Conservation (phyloP, 1,140 invertebrate genomes). For the Drosophila mojavensis region DNA sequence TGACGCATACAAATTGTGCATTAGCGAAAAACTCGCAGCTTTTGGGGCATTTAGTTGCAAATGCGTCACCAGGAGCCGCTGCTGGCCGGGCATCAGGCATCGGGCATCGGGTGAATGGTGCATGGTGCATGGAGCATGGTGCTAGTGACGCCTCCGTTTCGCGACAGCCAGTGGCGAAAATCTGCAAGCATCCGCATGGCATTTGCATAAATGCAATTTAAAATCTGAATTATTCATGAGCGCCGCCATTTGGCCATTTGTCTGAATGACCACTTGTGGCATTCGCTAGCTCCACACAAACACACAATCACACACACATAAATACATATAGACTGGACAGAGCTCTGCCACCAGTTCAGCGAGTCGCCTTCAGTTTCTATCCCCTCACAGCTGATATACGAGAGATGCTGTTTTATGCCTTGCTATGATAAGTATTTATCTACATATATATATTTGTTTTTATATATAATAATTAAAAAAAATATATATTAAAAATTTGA, state of each 20-base stretch:
- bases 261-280: slow-evolving; percentile 82
- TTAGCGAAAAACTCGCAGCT: slow-evolving; percentile 81
- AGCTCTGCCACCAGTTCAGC: slow-evolving; percentile 9
- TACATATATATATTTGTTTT: no score
- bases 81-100: slow-evolving; percentile 1
- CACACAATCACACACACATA: background rate
- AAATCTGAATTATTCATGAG: slow-evolving; percentile 82
- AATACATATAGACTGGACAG: slow-evolving; percentile 11
- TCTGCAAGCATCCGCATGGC: slow-evolving; percentile 76
- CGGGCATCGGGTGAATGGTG: slow-evolving; percentile 1
- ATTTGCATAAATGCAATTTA: slow-evolving; percentile 83
- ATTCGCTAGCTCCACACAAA: slow-evolving; percentile 34
- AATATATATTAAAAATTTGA: no score
- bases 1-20: slow-evolving; percentile 82
- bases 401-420: slow-evolving; percentile 7
- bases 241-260: slow-evolving; percentile 79
- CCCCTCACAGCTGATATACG: slow-evolving; percentile 1
- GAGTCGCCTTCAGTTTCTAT: background rate
- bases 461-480: no score
- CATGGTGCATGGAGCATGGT: slow-evolving; percentile 31
- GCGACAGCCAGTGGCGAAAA: slow-evolving; percentile 76
- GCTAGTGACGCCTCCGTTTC: slow-evolving; percentile 47
- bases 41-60: slow-evolving; percentile 78
- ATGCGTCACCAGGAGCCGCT: slow-evolving; percentile 52
- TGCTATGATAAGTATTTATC: no score